Base-by-base conservation (phyloP, 1,140 invertebrate species). In the Ooceraea biroi region DNA sequence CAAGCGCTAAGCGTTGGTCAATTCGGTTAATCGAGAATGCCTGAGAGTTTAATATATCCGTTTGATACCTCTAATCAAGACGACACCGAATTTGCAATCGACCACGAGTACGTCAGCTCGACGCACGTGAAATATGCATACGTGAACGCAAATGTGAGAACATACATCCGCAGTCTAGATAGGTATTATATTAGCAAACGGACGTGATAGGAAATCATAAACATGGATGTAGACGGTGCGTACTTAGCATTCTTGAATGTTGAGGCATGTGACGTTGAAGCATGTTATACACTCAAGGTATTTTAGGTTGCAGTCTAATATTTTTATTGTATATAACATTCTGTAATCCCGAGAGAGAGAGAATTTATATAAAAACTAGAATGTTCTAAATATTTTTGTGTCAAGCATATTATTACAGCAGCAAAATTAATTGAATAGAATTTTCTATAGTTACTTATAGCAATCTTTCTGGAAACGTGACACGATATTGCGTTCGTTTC, bases 31-130 rank as follows among this genome's bases (percentile, higher is more conserved):
- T 10, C 46, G 60, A 14, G 41, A n/a, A 77, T 77, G 48, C 66
- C 30, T n/a, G 61, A 46, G 4, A 41, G 12, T 52, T 66, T 60
- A 27, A 77, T 77, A 66, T 50, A 52, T 77, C 4, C 46, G 44
- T 22, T 74, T 61, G 61, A 65, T 22, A 52, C 41, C 30, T 66
- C 46, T 77, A 46, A 77, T 66, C 72, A 76, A 76, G 44, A 50
- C 30, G 58, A 77, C 46, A 77, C 22, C 27, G 46, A 77, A 66
- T 66, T 55, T 66, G 30, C 61, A 77, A 14, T 65, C n/a, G 14
- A 14, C 10, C 14, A 66, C 8, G 19, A 46, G n/a, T 19, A 41
- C 25, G 48, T 10, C 30, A 27, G 61, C 4, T 25, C 27, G 46
- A 77, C n/a, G 4, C 61, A 41, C 61, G 52, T 27, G 46, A 77